Evolutionary conservation across 2,888 invertebrate species (phyloP), one percentile per base, ranked within the genome.

Genomic region (Anthophora plumipes): DNA sequence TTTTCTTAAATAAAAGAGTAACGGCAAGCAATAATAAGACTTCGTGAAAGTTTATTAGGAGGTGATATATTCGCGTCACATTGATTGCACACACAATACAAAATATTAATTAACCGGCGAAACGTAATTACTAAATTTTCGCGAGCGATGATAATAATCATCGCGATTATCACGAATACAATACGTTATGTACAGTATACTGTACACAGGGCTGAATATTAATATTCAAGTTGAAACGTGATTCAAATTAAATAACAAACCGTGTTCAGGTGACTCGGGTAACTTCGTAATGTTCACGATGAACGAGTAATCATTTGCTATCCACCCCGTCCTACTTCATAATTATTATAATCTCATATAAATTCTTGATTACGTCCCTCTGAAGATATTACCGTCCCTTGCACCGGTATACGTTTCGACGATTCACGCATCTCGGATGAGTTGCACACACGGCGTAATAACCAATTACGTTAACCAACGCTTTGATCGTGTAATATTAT

Each of bases 401-500:
- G 22, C 46, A 5, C n/a, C 11, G 41, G 14, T 11, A 6, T 48
- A 9, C n/a, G 48, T 17, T 63, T 63, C 54, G 59, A 55, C 43
- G 31, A 52, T 11, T 17, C 37, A 3, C 31, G 9, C 20, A 31
- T 4, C 12, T 25, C 31, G 31, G 31, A 48, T 14, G 20, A 39
- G 20, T 6, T 31, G 31, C 31, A 31, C 31, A 48, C 37, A 8
- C n/a, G 7, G 12, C 11, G 20, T 52, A 60, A 69, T 50, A 50
- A 48, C 71, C 55, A 71, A 76, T 63, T 55, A 57, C 31, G 63
- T 76, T 76, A 71, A 71, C 76, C 72, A 31, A 31, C 22, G 72
- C 64, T 64, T 77, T 76, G 71, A 76, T 76, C 61, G 41, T 17
- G 39, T 63, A 71, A 63, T 50, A 43, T 76, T 76, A 76, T 50